Conservation (phyloP, 2,888 invertebrate genomes). For the Erebia aethiops region DNA sequence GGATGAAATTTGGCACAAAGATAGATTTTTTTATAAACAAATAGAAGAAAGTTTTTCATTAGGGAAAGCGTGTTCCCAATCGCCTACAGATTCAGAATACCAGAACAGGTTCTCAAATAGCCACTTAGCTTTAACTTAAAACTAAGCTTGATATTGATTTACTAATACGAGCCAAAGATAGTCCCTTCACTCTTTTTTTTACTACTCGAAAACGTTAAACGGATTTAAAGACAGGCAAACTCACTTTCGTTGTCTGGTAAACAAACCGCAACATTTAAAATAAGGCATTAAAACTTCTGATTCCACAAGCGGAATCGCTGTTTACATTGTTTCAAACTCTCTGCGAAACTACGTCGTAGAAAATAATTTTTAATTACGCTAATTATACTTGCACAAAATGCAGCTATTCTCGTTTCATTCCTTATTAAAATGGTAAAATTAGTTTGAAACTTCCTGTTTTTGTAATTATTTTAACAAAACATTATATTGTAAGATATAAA, state of each 20-base stretch:
- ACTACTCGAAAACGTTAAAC: no score
- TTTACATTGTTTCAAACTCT: constrained; percentile 26
- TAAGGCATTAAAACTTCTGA: constrained; percentile 23
- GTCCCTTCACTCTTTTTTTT: no score
- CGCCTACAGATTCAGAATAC: no score
- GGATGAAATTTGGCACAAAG: no score
- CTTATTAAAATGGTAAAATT: constrained; percentile 13
- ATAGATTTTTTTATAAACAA: no score
- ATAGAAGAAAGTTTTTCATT: no score
- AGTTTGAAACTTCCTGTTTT: constrained; percentile 1
- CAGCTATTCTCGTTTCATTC: constrained; percentile 6
- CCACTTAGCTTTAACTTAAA: no score
- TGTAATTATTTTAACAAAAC: neutral
- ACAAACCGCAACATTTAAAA: constrained; percentile 27
- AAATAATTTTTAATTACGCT: constrained; percentile 29
- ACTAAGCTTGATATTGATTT: no score
- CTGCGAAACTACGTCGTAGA: constrained; percentile 19
- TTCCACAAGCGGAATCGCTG: constrained; percentile 21
- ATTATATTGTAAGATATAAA: neutral
- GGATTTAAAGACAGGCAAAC: neutral
- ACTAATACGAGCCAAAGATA: no score
- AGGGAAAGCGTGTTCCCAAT: no score
- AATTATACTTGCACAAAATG: constrained; percentile 24
- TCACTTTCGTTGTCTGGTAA: constrained; percentile 8
- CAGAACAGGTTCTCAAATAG: no score